Evolutionary conservation across 2,888 invertebrate species (phyloP), one percentile per base, ranked within the genome.

Genomic region (Cantharis rufa): DNA sequence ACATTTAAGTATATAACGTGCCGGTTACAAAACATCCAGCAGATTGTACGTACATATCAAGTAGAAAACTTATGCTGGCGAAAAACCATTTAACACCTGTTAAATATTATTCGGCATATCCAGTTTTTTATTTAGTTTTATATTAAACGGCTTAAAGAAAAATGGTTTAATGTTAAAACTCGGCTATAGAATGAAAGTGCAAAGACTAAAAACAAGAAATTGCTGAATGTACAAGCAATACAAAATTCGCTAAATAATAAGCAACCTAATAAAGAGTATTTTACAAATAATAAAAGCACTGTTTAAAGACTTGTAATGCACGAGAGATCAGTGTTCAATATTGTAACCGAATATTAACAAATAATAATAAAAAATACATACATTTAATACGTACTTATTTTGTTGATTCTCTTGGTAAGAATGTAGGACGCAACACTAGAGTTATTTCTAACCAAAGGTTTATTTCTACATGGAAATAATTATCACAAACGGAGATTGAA

Each of bases 321-420:
- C 78, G 64, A 75, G 48, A 74, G 62, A 66, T 74, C 75, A 78
- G 78, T 78, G 78, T 78, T 78, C 72, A 78, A 69, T 48, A 78
- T 71, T 78, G 75, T 78, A 78, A 72, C 70, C 66, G 24, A 75
- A 72, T 78, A 72, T 78, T 78, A 75, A 68, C 18, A 77, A 77
- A 75, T 74, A 72, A 78, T 70, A 15, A 70, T 24, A 24, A 66
- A 66, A 64, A 66, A 21, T 66, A 66, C n/a, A 21, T 48, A 48
- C 13, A 48, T n/a, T 48, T 48, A n/a, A 5, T 32, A n/a, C 1
- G 11, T n/a, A 18, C 18, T 2, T 48, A n/a, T 48, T 48, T 48
- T 48, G n/a, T n/a, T 48, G n/a, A 48, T 48, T n/a, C n/a, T 32
- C n/a, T 13, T 32, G 5, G 13, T 13, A 4, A 5, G 1, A 32